Percentiles rank a stretch among this genome's conserved stretches.
These are phyloP conservation scores for Porites lobata DNA, from an alignment of 92 coral and sea anemone species.

Conservation along the genomic window DNA sequence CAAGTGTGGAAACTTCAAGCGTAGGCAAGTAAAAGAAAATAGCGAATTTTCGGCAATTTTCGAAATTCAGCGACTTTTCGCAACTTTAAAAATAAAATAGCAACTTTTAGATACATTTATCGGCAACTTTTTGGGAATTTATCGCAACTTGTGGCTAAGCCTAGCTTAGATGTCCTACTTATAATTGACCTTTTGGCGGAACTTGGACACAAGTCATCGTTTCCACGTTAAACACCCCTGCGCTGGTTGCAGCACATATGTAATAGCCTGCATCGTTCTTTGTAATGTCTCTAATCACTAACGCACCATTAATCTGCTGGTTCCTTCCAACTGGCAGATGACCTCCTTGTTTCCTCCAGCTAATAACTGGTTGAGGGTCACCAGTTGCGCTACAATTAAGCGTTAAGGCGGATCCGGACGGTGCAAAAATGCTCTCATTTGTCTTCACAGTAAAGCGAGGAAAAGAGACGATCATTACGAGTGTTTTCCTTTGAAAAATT, in stretches of 20 bases:
- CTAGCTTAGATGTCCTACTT: too few relatives aligned
- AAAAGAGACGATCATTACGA: neutral
- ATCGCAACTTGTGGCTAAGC: too few relatives aligned
- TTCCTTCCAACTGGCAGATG: constrained; percentile 23
- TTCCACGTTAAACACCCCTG: neutral
- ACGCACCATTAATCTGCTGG: neutral
- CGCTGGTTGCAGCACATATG: constrained; percentile 17
- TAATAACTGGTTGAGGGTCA: neutral
- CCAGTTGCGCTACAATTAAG: constrained; percentile 7
- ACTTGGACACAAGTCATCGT: neutral
- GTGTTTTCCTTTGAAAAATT: neutral
- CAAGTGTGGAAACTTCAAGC: too few relatives aligned
- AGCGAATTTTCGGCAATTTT: too few relatives aligned
- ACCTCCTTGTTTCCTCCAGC: constrained; percentile 26
- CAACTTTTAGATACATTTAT: too few relatives aligned
- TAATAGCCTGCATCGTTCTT: constrained; percentile 2
- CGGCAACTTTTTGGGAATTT: too few relatives aligned
- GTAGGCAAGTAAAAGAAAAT: too few relatives aligned
- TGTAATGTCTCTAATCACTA: neutral
- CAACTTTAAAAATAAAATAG: too few relatives aligned
- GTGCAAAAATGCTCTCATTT: neutral
- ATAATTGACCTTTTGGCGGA: too few relatives aligned
- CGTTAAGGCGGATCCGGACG: neutral
- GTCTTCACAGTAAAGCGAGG: neutral
- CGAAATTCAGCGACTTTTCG: too few relatives aligned